Base-by-base conservation (phyloP, 2,888 invertebrate genomes). In the Pyrrhosoma nymphula region DNA sequence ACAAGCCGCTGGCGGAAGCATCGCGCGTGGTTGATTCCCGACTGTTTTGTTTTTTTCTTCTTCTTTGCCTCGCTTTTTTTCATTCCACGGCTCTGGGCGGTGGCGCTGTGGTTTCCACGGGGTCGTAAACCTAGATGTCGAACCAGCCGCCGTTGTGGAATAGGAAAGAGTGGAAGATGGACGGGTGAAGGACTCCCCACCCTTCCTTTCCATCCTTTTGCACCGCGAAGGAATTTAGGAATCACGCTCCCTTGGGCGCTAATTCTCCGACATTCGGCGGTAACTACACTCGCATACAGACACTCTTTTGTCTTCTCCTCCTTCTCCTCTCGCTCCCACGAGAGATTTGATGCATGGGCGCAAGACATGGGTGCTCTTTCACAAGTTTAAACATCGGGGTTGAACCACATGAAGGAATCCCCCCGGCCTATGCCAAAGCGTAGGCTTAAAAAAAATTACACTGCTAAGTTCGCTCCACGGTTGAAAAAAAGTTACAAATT, bases 191-290 rank as follows among this genome's bases (percentile, higher is more conserved):
- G 35, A 14, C 82, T 82, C 35, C 82, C 35, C 82, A 14, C 82
- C 14, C 35, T 12, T 12, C 35, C 75, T 30, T 75, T 23, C 10
- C 30, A 30, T 30, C 30, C 75, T 30, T n/a, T n/a, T 26, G 12
- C 82, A 10, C 30, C 69, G 69, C n/a, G n/a, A 16, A 82, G 35
- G 82, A 82, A 82, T 82, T 69, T 82, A 93, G 93, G 93, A 93
- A 93, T 93, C 93, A 93, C 93, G 93, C 93, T 93, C 75, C 69
- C 75, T 63, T 47, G 93, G 47, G 26, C 93, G 69, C 93, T 93
- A 93, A 93, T 93, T 93, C 93, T 10, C 60, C 39, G 20, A 39
- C 35, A 69, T 69, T 93, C 82, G 47, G 47, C 47, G 47, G n/a
- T 30, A n/a, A 55, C 30, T 63, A 18, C 91, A 39, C 23, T 39